A percentile compares a stretch with the other conserved stretches of the same genome.
These are phyloP conservation scores for Galago senegalensis DNA, from an alignment of 2,797 vertebrate genomes.

Conservation along the genomic window DNA sequence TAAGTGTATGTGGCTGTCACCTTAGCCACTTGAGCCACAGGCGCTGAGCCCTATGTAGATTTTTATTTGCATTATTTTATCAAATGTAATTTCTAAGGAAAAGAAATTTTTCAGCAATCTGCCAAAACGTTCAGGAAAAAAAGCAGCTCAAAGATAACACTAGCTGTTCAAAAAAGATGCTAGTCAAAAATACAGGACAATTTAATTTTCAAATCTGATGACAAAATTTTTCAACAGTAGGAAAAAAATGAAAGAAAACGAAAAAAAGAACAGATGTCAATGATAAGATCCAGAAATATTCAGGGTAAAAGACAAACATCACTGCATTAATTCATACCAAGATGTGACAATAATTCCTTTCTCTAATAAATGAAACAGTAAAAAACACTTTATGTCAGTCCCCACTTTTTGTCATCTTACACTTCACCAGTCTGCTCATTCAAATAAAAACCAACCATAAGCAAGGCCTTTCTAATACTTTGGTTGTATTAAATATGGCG, in stretches of 20 bases:
- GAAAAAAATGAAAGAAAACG: not conserved
- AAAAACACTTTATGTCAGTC: not conserved
- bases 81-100: conserved; percentile 52
- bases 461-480: not conserved
- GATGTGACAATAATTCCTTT: not conserved
- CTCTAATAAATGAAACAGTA: conserved; percentile 46
- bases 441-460: conserved; percentile 38
- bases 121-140: conserved; percentile 7
- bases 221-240: not conserved
- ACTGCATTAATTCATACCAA: conserved; percentile 35
- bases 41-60: not conserved
- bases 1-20: too few species aligned
- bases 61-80: conserved; percentile 2
- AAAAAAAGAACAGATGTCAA: not conserved
- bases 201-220: conserved; percentile 16
- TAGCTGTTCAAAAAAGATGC: not conserved
- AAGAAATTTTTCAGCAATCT: conserved; percentile 22
- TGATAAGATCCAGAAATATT: conserved; percentile 45
- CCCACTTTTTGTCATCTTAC: not conserved
- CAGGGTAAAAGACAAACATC: not conserved
- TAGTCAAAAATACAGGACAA: not conserved
- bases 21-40: too few species aligned
- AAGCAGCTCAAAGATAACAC: conserved; percentile 2
- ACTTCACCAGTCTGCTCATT: conserved; percentile 3
- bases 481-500: conserved; percentile 14